Evolutionary conservation across 2,797 vertebrate species (phyloP), one percentile per base, ranked within the genome.

Genomic region (Smutsia gigantea): DNA sequence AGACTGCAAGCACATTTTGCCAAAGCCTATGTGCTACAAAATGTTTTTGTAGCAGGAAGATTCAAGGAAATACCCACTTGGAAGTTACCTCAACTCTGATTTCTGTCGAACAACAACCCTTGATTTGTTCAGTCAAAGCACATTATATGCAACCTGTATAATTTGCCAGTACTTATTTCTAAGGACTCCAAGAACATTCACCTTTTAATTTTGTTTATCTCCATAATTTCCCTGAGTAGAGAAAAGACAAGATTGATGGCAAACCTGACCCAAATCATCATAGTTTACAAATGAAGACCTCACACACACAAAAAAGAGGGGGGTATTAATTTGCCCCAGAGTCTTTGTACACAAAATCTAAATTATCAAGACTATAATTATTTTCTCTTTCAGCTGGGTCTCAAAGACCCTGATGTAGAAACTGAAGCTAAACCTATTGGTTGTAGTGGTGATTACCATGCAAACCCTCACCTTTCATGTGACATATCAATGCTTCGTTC

Each of bases 31-130:
- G 2, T 19, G 82, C 53, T 7, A 17, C 19, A 77, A 81, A 53
- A 42, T 34, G 53, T 66, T 93, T 84, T 69, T 19, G 0, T 13
- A 90, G 55, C 3, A 12, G 72, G 63, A 87, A 83, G 42, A 79
- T 39, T 49, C 6, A 1, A 87, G 66, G 78, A 87, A 94, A 85
- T 4, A 21, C 19, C 21, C 31, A 61, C 13, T 59, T 57, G 39
- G 53, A 82, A 71, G 61, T 57, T 75, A 39, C 39, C 72, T 68
- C n/a, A 90, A 31, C 81, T 95, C 95, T 63, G 77, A 71, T 11
- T 42, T 37, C 78, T 64, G 51, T 14, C 12, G 11, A 64, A 94
- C 49, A 53, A 23, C 74, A 75, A 27, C 71, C 39, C 13, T 64
- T 37, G 64, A 71, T 51, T 84, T 72, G 71, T 51, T 63, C 42